Evolutionary conservation across 2,113 vertebrate genomes (phyloP).

Genomic region (Tachuris rubrigastra): DNA sequence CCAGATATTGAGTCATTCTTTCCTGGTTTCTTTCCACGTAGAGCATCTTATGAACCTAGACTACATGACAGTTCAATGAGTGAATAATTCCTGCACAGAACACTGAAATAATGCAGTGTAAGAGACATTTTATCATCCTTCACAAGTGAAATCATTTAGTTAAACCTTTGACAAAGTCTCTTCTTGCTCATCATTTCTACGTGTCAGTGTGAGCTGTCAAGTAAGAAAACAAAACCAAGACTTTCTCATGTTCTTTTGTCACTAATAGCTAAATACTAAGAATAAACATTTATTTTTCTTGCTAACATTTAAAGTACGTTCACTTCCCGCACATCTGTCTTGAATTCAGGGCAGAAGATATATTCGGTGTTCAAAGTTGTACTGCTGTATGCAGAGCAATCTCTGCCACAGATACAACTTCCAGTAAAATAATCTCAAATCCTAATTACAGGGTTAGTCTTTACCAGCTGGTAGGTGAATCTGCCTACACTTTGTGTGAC

Average conservation of each 20-base stretch:
- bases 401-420: neutral
- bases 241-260: neutral
- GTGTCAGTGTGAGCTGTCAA: neutral
- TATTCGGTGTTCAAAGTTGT: neutral
- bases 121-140: neutral
- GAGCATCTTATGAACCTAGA: neutral
- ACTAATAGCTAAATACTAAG: neutral
- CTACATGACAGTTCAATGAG: fast-evolving
- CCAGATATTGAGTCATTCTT: neutral
- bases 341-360: neutral
- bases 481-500: neutral
- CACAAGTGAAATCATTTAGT: neutral
- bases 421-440: neutral
- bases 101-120: neutral
- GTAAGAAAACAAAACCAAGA: neutral
- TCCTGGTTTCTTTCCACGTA: neutral
- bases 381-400: neutral
- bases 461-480: neutral
- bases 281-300: conserved; percentile 30
- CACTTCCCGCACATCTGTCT: conserved; percentile 7
- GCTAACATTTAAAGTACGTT: neutral
- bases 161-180: neutral
- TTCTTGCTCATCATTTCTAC: neutral
- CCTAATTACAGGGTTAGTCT: neutral
- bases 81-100: neutral